Conservation (phyloP, 2,797 vertebrate species). For the Fundulus diaphanus region DNA sequence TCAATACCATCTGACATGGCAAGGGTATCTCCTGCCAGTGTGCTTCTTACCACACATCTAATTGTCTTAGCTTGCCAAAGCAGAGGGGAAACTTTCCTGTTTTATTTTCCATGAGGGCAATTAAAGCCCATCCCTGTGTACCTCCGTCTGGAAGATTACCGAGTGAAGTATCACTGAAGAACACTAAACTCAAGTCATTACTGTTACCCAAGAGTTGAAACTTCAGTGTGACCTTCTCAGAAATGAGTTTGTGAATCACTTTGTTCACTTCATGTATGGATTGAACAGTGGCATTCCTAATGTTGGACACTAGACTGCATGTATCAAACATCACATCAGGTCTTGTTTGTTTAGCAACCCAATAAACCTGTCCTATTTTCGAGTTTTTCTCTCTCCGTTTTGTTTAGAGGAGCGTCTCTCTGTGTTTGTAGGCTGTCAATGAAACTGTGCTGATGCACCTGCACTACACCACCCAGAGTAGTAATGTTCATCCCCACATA, state of each 20-base stretch:
- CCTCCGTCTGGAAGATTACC: not conserved
- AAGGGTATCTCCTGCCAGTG: slow-evolving; percentile 2
- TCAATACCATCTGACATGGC: slow-evolving; percentile 5
- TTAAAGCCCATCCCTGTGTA: slow-evolving; percentile 1
- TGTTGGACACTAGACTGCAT: not conserved
- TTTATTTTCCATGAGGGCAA: not conserved
- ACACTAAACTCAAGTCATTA: not conserved
- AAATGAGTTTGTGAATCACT: no score
- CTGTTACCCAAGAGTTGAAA: not conserved
- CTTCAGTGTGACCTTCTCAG: no score
- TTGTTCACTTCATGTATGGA: no score
- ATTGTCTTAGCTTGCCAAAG: no score
- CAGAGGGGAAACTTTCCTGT: no score
- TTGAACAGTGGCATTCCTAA: no score
- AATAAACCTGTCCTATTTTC: not conserved
- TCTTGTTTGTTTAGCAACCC: slow-evolving; percentile 9
- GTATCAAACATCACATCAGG: slow-evolving; percentile 11
- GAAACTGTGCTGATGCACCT: not conserved
- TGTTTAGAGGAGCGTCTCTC: not conserved
- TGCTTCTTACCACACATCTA: not conserved
- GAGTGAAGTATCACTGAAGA: not conserved
- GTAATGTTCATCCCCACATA: not conserved
- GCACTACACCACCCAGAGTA: not conserved
- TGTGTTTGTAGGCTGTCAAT: not conserved
- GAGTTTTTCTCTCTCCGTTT: not conserved